Evolutionary conservation across 2,113 vertebrate genomes (phyloP).

Genomic region (Atractosteus spatula): DNA sequence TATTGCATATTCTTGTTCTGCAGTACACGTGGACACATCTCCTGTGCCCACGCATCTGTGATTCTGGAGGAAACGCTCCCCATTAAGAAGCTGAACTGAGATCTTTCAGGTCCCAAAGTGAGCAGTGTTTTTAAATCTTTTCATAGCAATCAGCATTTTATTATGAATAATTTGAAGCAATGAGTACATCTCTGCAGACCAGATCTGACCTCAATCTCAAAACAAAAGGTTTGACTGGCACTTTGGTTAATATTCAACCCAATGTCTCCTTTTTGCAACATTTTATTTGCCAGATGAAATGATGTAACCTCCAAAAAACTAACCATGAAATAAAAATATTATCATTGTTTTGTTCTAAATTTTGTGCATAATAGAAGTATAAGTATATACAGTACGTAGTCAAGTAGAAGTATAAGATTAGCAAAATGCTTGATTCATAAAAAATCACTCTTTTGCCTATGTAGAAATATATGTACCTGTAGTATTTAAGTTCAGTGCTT

Average conservation of each 20-base stretch:
- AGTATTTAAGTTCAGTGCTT: background rate
- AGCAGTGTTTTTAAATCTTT: constrained; percentile 27
- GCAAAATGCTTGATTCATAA: constrained; percentile 1
- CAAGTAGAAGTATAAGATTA: background rate
- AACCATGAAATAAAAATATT: constrained; percentile 39
- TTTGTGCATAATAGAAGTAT: constrained; percentile 15
- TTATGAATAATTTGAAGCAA: constrained; percentile 62
- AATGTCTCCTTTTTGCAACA: constrained; percentile 25
- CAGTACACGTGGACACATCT: background rate
- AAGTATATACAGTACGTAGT: background rate
- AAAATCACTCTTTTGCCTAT: background rate
- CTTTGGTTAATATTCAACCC: constrained; percentile 44
- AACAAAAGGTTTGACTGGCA: constrained; percentile 39
- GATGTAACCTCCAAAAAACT: constrained; percentile 44
- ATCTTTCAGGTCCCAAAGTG: constrained; percentile 41
- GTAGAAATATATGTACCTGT: background rate
- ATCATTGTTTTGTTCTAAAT: constrained; percentile 34
- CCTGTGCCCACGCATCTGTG: background rate
- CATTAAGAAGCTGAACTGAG: constrained; percentile 19
- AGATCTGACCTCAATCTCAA: constrained; percentile 31
- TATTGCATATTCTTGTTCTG: background rate
- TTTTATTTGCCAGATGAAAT: constrained; percentile 38
- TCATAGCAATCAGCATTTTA: constrained; percentile 53
- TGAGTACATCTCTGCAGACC: constrained; percentile 54
- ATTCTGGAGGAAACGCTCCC: constrained; percentile 7